phyloP scores from a whole-genome alignment of 2,797 vertebrate genomes.

The Eidolon dupreanum region DNA sequence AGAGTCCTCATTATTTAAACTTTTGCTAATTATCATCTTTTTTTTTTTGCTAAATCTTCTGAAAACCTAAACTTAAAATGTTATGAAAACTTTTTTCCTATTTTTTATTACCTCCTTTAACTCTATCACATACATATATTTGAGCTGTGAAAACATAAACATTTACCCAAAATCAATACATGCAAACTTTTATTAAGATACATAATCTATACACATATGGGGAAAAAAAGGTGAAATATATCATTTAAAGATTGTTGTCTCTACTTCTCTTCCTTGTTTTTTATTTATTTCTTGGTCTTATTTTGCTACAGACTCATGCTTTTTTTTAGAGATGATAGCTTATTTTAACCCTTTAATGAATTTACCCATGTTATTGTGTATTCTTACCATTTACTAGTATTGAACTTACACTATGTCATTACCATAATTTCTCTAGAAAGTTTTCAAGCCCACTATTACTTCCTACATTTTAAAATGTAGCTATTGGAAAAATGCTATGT shows the following conservation, averaged over 20 bases:
- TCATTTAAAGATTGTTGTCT: not conserved
- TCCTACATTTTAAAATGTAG: not conserved
- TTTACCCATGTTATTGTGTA: not conserved
- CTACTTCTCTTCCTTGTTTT: not conserved
- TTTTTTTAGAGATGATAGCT: not conserved
- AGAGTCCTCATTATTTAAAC: not conserved
- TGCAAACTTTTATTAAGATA: not conserved
- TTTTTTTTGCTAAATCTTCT: not conserved
- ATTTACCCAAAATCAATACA: not conserved
- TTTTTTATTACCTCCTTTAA: not conserved
- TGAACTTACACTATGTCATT: not conserved
- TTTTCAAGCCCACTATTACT: not conserved
- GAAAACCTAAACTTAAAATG: not conserved
- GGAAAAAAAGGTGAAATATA: not conserved
- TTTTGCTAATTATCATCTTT: constrained; percentile 6
- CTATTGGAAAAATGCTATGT: not conserved
- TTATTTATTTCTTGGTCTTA: not conserved
- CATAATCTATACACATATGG: not conserved
- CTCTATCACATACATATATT: not conserved
- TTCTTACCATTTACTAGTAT: not conserved
- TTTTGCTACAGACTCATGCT: not conserved
- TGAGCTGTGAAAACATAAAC: not conserved
- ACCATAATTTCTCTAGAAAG: not conserved
- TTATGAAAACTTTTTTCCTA: not conserved
- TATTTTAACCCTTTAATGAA: not conserved